phyloP scores from a whole-genome alignment of 2,113 vertebrate genomes.

The Hyaena hyaena region DNA sequence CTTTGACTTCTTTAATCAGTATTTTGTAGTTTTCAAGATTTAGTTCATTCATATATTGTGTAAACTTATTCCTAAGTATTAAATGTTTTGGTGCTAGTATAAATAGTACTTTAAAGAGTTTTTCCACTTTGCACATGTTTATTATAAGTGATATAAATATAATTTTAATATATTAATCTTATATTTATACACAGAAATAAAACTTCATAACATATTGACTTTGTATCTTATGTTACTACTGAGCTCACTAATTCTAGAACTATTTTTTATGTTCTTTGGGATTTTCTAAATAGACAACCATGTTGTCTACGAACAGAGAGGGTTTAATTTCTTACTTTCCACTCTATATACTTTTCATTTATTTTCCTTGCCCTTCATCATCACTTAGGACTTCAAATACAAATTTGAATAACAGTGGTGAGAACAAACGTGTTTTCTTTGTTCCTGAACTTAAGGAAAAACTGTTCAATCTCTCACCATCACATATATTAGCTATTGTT shows the following conservation, averaged over 20 bases:
- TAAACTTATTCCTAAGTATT: not conserved
- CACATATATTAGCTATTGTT: not conserved
- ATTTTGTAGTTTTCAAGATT: not conserved
- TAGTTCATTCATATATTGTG: not conserved
- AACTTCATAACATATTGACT: not conserved
- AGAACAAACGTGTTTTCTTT: no score
- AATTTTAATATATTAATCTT: not conserved
- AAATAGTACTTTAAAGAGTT: not conserved
- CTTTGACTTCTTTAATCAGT: not conserved
- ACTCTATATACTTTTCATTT: no score
- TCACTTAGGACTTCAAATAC: no score
- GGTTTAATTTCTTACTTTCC: not conserved
- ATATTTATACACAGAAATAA: not conserved
- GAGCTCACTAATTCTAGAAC: not conserved
- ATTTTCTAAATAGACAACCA: not conserved
- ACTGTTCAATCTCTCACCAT: no score
- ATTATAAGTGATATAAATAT: not conserved
- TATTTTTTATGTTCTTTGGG: not conserved
- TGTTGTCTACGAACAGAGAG: not conserved
- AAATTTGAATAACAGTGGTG: no score
- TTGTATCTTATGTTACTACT: not conserved
- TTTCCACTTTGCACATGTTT: not conserved
- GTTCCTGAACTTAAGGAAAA: no score
- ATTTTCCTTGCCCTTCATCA: no score
- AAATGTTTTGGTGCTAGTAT: not conserved